Evolutionary conservation across 1,140 invertebrate species (phyloP).

Genomic region (Drosophila mauritiana): DNA sequence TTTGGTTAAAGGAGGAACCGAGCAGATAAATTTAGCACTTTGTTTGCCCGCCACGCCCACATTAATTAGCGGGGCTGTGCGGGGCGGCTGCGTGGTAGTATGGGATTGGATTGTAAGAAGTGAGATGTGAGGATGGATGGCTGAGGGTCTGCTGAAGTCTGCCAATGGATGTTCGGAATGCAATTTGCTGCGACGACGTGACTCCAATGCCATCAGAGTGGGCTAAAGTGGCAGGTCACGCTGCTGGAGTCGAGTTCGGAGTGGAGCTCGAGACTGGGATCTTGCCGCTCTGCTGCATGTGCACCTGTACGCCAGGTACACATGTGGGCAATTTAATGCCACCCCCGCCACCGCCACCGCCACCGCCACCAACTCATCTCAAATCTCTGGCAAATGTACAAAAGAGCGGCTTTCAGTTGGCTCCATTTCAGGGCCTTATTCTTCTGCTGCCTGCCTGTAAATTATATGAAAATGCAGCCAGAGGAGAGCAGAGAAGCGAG

Average conservation of each 20-base stretch:
- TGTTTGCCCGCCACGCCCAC: constrained; percentile 57
- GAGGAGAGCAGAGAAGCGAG: constrained; percentile 50
- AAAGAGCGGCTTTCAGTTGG: constrained; percentile 31
- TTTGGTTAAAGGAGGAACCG: constrained; percentile 34
- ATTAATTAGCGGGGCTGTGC: constrained; percentile 50
- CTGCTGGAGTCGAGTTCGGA: constrained; percentile 15
- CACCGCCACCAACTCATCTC: background rate
- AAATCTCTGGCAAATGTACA: constrained; percentile 47
- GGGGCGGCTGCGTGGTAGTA: background rate
- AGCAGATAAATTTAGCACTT: constrained; percentile 54
- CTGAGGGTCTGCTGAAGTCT: constrained; percentile 5
- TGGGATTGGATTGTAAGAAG: background rate
- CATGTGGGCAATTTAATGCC: constrained; percentile 66
- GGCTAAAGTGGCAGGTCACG: constrained; percentile 37
- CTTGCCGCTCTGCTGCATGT: constrained; percentile 49
- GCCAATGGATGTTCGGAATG: constrained; percentile 43
- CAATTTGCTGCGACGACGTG: constrained; percentile 48
- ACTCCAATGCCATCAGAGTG: constrained; percentile 40
- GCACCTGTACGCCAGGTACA: constrained; percentile 46
- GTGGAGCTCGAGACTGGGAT: constrained; percentile 14
- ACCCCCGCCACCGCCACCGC: constrained; percentile 55
- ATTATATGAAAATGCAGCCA: constrained; percentile 62
- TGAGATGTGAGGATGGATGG: constrained; percentile 9
- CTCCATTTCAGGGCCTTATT: constrained; percentile 52
- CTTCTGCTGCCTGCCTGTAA: constrained; percentile 49